Conservation (phyloP, 2,888 invertebrate genomes). For the Operophtera brumata region DNA sequence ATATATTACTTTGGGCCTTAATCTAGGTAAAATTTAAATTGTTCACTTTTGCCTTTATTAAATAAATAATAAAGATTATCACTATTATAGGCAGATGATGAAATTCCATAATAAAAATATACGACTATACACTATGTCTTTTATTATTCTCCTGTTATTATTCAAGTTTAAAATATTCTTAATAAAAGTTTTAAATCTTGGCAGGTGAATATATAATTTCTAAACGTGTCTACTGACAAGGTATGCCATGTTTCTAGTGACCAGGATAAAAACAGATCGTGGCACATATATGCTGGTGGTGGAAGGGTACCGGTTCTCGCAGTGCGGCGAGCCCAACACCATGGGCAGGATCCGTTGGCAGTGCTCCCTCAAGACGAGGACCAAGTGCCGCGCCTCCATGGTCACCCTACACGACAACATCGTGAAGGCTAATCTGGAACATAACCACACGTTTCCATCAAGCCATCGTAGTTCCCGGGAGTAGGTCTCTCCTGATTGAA, state of each 20-base stretch:
- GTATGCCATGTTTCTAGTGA: constrained; percentile 41
- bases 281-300: constrained; percentile 53
- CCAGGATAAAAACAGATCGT: constrained; percentile 42
- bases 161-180: too few relatives aligned
- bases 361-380: constrained; percentile 40
- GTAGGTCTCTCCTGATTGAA: too few relatives aligned
- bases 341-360: constrained; percentile 36
- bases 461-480: too few relatives aligned
- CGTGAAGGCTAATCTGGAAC: constrained; percentile 30
- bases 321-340: constrained; percentile 42
- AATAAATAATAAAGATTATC: too few relatives aligned
- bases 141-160: too few relatives aligned
- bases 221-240: neutral
- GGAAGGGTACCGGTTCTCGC: constrained; percentile 51
- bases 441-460: constrained; percentile 25
- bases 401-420: constrained; percentile 34
- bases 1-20: too few relatives aligned
- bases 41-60: too few relatives aligned
- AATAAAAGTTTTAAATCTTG: too few relatives aligned
- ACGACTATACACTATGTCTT: too few relatives aligned
- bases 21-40: too few relatives aligned
- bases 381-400: constrained; percentile 43
- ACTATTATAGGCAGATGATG: too few relatives aligned
- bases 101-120: too few relatives aligned
- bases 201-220: neutral